Percentiles rank a stretch among this genome's conserved stretches.
phyloP scores from a whole-genome alignment of 2,888 invertebrate genomes.

The Troilus luridus region DNA sequence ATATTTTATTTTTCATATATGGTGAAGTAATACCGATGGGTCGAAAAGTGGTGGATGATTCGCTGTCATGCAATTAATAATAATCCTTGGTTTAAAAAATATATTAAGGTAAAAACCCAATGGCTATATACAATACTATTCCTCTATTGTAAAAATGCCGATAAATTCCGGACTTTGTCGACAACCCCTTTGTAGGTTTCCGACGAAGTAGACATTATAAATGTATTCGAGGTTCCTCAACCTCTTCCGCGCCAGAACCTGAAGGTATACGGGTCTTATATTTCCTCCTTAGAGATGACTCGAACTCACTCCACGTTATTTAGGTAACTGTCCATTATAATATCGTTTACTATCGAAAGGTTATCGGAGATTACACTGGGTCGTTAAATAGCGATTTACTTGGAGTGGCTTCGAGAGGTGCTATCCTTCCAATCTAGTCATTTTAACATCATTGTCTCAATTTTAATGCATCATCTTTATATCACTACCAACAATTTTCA shows the following conservation, averaged over 20 bases:
- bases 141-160: too few relatives aligned
- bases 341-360: slow-evolving; percentile 35
- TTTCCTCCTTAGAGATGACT: background rate
- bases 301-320: background rate
- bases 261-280: background rate
- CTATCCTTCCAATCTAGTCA: background rate
- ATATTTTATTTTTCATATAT: too few relatives aligned
- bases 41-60: too few relatives aligned
- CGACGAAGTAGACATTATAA: background rate
- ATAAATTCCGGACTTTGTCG: too few relatives aligned
- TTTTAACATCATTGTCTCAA: background rate
- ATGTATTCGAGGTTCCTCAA: background rate
- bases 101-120: too few relatives aligned
- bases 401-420: slow-evolving; percentile 11
- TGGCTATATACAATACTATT: too few relatives aligned
- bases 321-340: slow-evolving; percentile 3
- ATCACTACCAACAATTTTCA: background rate
- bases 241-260: background rate
- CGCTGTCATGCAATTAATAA: too few relatives aligned
- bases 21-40: too few relatives aligned
- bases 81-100: too few relatives aligned
- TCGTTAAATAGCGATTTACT: slow-evolving; percentile 4
- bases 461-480: background rate
- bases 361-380: background rate
- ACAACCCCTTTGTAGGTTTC: too few relatives aligned